Conservation (phyloP, 2,797 vertebrate genomes). For the Moxostoma hubbsi region DNA sequence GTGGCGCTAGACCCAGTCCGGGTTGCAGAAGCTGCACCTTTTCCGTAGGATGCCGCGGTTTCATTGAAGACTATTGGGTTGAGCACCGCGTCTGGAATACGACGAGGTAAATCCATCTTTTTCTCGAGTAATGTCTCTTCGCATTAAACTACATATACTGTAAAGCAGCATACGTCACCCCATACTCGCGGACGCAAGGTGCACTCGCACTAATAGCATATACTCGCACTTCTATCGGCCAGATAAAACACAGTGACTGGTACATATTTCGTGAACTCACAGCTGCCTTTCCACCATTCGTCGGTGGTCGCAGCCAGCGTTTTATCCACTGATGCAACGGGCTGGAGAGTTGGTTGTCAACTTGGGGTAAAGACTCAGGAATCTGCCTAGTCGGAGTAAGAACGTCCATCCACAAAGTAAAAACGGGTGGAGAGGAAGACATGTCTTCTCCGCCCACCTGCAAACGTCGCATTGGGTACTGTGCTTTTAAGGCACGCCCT, state of each 20-base stretch:
- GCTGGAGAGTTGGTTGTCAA: conserved; percentile 6
- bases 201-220: conserved; percentile 36
- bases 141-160: conserved; percentile 32
- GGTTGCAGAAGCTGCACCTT: conserved; percentile 58
- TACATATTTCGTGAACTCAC: background rate
- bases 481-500: no score
- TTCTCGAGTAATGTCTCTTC: conserved; percentile 18
- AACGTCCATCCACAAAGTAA: background rate
- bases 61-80: conserved; percentile 77
- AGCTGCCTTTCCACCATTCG: background rate
- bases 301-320: background rate
- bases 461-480: no score
- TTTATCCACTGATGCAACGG: background rate
- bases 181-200: conserved; percentile 27
- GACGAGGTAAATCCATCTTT: conserved; percentile 54
- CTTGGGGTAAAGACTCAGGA: conserved; percentile 7
- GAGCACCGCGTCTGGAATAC: conserved; percentile 66
- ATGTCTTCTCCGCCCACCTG: conserved; percentile 1
- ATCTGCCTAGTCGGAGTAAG: conserved; percentile 14
- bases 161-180: conserved; percentile 37
- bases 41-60: conserved; percentile 67
- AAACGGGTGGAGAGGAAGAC: conserved; percentile 29
- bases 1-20: conserved; percentile 61
- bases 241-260: background rate
- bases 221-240: background rate